Evolutionary conservation across 2,888 invertebrate species (phyloP).

Genomic region (Cataglyphis livida): DNA sequence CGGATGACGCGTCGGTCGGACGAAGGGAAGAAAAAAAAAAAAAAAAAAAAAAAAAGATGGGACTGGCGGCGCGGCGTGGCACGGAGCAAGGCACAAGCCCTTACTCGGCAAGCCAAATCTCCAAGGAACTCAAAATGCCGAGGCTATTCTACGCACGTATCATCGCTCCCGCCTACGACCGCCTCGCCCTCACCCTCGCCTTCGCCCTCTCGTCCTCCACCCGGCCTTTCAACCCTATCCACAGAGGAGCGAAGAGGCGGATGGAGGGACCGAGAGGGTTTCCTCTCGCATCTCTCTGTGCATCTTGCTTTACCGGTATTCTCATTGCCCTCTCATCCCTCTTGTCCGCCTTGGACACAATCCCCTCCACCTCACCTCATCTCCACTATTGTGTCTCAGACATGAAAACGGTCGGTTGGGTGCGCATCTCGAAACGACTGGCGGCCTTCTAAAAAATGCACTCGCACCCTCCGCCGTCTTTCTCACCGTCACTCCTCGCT

Average conservation of each 20-base stretch:
- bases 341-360: slow-evolving; percentile 17
- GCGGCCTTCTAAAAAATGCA: slow-evolving; percentile 76
- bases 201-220: slow-evolving; percentile 53
- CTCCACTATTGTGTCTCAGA: slow-evolving; percentile 56
- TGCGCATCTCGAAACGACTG: slow-evolving; percentile 58
- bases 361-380: slow-evolving; percentile 43
- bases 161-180: slow-evolving; percentile 75
- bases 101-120: slow-evolving; percentile 78
- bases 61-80: slow-evolving; percentile 14
- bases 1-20: slow-evolving; percentile 7
- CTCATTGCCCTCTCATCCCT: slow-evolving; percentile 11
- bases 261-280: neutral
- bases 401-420: slow-evolving; percentile 70
- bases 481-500: slow-evolving; percentile 2
- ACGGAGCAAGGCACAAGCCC: slow-evolving; percentile 47
- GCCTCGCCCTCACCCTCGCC: slow-evolving; percentile 55
- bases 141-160: slow-evolving; percentile 82
- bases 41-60: slow-evolving; percentile 46
- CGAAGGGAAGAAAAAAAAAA: slow-evolving; percentile 43
- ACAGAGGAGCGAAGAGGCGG: slow-evolving; percentile 48
- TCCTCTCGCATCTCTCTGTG: slow-evolving; percentile 5
- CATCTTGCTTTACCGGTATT: slow-evolving; percentile 26
- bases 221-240: slow-evolving; percentile 58
- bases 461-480: slow-evolving; percentile 41
- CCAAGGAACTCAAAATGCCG: slow-evolving; percentile 78